These are phyloP conservation scores for Lysandra bellargus DNA, from an alignment of 2,888 invertebrate species.

Conservation along the genomic window DNA sequence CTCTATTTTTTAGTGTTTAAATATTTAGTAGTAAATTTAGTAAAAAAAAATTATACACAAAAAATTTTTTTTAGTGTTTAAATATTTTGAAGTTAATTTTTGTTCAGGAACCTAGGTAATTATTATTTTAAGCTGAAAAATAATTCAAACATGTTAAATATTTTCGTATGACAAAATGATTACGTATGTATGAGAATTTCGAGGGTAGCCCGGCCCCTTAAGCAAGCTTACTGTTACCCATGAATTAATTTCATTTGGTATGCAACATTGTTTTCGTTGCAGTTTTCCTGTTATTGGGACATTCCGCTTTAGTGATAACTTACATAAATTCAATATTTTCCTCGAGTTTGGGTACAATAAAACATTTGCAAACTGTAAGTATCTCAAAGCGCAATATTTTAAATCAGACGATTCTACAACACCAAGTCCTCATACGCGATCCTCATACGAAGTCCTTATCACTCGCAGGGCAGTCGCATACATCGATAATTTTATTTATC, in stretches of 20 bases:
- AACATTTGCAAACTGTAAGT: background rate
- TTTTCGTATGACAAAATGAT: no score
- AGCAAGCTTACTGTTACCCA: background rate
- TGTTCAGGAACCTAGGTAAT: no score
- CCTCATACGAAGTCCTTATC: constrained; percentile 44
- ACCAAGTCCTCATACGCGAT: background rate
- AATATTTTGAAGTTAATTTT: no score
- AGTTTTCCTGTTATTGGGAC: background rate
- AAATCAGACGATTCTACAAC: constrained; percentile 26
- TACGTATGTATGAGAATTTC: no score
- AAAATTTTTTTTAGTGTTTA: no score
- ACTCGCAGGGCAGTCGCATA: constrained; percentile 47
- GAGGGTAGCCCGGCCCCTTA: no score
- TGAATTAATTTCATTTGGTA: background rate
- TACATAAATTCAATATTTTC: background rate
- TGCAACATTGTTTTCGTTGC: background rate
- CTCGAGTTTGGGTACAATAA: background rate
- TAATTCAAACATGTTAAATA: no score
- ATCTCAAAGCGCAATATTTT: background rate
- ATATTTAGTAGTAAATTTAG: no score
- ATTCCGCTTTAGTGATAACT: background rate
- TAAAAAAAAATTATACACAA: no score
- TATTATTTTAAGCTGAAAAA: no score
- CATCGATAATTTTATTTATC: constrained; percentile 29
- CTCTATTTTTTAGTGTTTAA: no score